Evolutionary conservation across 2,797 vertebrate species (phyloP), one percentile per base, ranked within the genome.

Genomic region (Sebastes iracundus): DNA sequence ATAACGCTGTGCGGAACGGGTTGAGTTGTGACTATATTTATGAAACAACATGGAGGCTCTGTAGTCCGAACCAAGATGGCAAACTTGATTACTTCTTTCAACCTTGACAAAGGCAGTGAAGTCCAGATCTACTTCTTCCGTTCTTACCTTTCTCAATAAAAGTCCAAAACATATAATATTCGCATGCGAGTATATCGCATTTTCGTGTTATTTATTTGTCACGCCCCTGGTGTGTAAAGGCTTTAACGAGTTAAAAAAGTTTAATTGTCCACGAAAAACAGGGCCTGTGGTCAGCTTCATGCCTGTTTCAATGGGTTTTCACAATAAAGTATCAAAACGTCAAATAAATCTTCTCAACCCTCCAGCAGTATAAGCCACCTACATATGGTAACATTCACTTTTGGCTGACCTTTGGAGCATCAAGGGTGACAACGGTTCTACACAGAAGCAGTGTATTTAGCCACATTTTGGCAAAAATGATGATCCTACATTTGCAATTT

Each of bases 381-480:
- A 61, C 2, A 30, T 18, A 59, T 59, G 58, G 25, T 27, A 30
- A 60, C 58, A 30, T 28, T 3, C 4, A 60, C 58, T 58, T 58
- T 58, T 58, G 23, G 56, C 25, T 27, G 23, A 56, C 6, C 12
- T 56, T 56, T 58, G 55, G 13, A 58, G 55, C 13, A 59, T 59
- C 56, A 59, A 16, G 6, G 16, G 16, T 0, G 23, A 58, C 56
- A 27, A 27, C 10, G 1, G 32, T 56, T 27, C 0, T 7, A 13
- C 67, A 55, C 18, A 65, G 18, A 46, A 59, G 53, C 28, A 7
- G 22, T 20, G 9, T 30, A 7, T 79, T 71, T 27, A 77, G 59
- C 9, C 27, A 49, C 22, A 67, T 38, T 49, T 79, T 59, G 27
- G 11, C 14, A 59, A 71, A 53, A 75, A 64, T 20, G 28, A 42